These are phyloP conservation scores for Drosophila pectinifera DNA, from an alignment of 1,140 invertebrate species.

Conservation along the genomic window DNA sequence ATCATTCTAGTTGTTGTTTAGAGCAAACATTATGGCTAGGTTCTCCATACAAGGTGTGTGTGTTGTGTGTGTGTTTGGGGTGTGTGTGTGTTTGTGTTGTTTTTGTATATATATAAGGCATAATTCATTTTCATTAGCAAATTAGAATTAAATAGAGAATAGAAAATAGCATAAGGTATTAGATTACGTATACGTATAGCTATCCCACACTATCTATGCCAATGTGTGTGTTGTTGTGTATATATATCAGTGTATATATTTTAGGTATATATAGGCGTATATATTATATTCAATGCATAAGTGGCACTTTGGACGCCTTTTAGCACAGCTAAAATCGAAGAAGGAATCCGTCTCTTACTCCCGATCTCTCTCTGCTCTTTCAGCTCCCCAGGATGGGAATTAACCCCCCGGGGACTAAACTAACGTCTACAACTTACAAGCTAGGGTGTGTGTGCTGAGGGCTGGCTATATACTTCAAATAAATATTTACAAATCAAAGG, in stretches of 20 bases:
- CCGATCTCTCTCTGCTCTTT: slow-evolving; percentile 4
- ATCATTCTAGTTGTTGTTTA: slow-evolving; percentile 46
- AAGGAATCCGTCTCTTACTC: slow-evolving; percentile 29
- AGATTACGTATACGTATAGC: slow-evolving; percentile 45
- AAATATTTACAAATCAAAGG: slow-evolving; percentile 78
- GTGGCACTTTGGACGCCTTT: slow-evolving; percentile 61
- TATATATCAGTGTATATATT: slow-evolving; percentile 39
- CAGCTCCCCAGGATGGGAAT: too few relatives aligned
- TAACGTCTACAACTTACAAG: slow-evolving; percentile 63
- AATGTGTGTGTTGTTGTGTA: slow-evolving; percentile 17
- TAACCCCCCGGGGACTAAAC: too few relatives aligned
- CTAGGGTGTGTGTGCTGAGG: slow-evolving; percentile 30
- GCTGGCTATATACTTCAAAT: slow-evolving; percentile 63
- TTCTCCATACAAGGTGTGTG: slow-evolving; percentile 32
- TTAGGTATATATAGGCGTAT: slow-evolving; percentile 35
- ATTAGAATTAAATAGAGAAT: slow-evolving; percentile 31
- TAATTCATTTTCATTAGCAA: slow-evolving; percentile 70
- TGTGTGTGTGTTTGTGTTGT: slow-evolving; percentile 6
- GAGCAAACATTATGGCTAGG: slow-evolving; percentile 44
- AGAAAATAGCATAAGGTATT: slow-evolving; percentile 34
- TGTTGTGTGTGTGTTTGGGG: slow-evolving; percentile 13
- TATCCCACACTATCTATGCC: slow-evolving; percentile 32
- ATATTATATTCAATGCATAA: slow-evolving; percentile 59
- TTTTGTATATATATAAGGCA: slow-evolving; percentile 52
- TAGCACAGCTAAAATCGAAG: slow-evolving; percentile 73